Base-by-base conservation (phyloP, 1,140 invertebrate species). In the Holotrichia oblita region DNA sequence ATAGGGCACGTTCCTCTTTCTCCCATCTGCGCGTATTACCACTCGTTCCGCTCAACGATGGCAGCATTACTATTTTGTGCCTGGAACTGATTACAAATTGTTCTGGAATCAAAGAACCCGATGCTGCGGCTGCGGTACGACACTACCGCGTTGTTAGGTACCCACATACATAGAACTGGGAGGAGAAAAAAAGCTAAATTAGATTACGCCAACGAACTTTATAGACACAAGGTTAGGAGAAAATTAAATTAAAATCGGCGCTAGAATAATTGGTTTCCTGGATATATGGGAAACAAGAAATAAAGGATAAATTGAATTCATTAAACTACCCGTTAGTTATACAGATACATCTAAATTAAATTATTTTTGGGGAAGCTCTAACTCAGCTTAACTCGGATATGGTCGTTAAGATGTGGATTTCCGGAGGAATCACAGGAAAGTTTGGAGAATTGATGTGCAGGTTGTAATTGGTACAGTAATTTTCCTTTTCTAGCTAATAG, bases 21-120 rank as follows among this genome's bases (percentile, higher is more conserved):
- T 3, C 48, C 48, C 14, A 17, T 17, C 48, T 14, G 12, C 48
- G 48, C n/a, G 48, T 55, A 55, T 55, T 55, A 55, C 14, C 17
- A 17, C 48, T 17, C 48, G 48, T 17, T 55, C 12, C 48, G 48
- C 48, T 6, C 14, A 17, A 17, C 48, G 48, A 55, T 34, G 27
- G 27, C 48, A 9, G 48, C n/a, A 55, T 55, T 55, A 55, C 14
- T 55, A 55, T 55, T 55, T 55, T 55, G 48, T 55, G 48, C 48
- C 48, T 55, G 48, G 48, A 55, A 55, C 48, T 55, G 48, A 55
- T 55, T 55, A 55, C 48, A 55, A 55, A 55, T 55, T 55, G 14
- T 55, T 55, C 48, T 17, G 17, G 48, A 55, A 55, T 55, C 48
- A 55, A 55, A 55, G 48, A 17, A 55, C 48, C 48, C 48, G 17